Evolutionary conservation across 2,888 invertebrate genomes (phyloP).

Genomic region (Epinotia bilunana): DNA sequence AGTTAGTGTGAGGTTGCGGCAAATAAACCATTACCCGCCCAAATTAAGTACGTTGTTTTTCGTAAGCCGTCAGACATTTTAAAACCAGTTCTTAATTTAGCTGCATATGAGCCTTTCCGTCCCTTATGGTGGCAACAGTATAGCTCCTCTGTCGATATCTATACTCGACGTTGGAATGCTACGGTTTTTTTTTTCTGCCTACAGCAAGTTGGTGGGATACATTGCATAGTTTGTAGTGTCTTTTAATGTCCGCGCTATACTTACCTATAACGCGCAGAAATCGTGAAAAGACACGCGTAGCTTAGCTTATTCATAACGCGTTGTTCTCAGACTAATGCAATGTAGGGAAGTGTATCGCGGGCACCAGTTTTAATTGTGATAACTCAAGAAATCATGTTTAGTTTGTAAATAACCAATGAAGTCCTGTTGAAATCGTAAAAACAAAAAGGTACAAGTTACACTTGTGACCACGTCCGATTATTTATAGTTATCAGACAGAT

Average conservation of each 20-base stretch:
- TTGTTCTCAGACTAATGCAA: not conserved
- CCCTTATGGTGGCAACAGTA: too few relatives aligned
- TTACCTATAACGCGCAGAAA: not conserved
- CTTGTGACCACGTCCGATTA: not conserved
- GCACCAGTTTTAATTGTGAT: slow-evolving; percentile 33
- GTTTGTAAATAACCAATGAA: slow-evolving; percentile 8
- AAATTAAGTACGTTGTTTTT: too few relatives aligned
- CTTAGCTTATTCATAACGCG: not conserved
- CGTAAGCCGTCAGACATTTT: too few relatives aligned
- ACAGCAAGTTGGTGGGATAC: too few relatives aligned
- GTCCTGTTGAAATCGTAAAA: not conserved
- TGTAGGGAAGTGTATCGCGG: not conserved
- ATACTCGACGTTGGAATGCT: too few relatives aligned
- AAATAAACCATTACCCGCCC: too few relatives aligned
- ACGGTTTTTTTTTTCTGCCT: too few relatives aligned
- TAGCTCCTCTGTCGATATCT: too few relatives aligned
- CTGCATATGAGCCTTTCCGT: too few relatives aligned
- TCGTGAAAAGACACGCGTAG: not conserved
- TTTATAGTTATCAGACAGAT: slow-evolving; percentile 7
- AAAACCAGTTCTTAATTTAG: too few relatives aligned
- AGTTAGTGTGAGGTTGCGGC: too few relatives aligned
- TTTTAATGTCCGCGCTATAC: not conserved
- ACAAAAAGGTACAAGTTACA: not conserved
- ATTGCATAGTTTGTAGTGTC: too few relatives aligned
- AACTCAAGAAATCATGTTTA: slow-evolving; percentile 20